Evolutionary conservation across 2,888 invertebrate genomes (phyloP).

Genomic region (Nudaria mundana): DNA sequence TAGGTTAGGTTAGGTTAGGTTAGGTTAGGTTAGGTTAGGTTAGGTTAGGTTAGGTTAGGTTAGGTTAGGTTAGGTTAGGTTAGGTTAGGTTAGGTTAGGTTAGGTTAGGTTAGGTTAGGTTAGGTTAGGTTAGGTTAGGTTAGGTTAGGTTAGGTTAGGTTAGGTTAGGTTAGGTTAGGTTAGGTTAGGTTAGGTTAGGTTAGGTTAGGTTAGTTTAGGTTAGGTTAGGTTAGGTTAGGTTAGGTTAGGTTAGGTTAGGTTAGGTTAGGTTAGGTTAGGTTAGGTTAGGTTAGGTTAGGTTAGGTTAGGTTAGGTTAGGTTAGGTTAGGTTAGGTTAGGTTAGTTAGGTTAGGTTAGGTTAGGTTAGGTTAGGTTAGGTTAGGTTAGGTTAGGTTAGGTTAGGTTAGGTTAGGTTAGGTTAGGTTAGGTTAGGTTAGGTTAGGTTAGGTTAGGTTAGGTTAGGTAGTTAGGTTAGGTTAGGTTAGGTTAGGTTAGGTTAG

Average conservation of each 20-base stretch:
- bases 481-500: background rate
- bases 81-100: slow-evolving; percentile 14
- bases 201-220: slow-evolving; percentile 23
- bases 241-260: slow-evolving; percentile 24
- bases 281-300: slow-evolving; percentile 2
- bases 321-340: slow-evolving; percentile 7
- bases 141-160: slow-evolving; percentile 20
- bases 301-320: slow-evolving; percentile 2
- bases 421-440: slow-evolving; percentile 12
- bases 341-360: slow-evolving; percentile 8
- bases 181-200: slow-evolving; percentile 23
- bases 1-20: slow-evolving; percentile 7
- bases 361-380: slow-evolving; percentile 7
- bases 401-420: slow-evolving; percentile 12
- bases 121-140: slow-evolving; percentile 18
- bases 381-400: slow-evolving; percentile 9
- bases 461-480: background rate
- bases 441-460: slow-evolving; percentile 6
- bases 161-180: slow-evolving; percentile 23
- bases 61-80: slow-evolving; percentile 11
- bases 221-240: slow-evolving; percentile 21
- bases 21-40: slow-evolving; percentile 11
- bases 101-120: slow-evolving; percentile 13
- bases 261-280: slow-evolving; percentile 9
- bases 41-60: slow-evolving; percentile 11